Evolutionary conservation across 2,888 invertebrate species (phyloP).

Genomic region (Lasioglossum calceatum): DNA sequence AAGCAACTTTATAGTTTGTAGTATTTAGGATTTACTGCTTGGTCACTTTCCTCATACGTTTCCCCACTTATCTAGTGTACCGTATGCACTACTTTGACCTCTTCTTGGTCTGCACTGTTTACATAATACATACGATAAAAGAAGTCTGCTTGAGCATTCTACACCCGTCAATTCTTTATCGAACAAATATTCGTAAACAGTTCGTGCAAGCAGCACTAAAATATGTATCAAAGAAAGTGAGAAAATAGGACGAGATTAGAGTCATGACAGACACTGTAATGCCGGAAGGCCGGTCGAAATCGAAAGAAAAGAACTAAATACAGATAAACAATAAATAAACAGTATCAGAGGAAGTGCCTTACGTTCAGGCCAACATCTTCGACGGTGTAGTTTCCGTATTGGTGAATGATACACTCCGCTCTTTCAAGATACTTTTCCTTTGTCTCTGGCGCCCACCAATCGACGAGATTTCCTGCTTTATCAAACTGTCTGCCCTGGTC

Average conservation of each 20-base stretch:
- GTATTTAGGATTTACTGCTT: background rate
- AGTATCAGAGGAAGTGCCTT: constrained; percentile 77
- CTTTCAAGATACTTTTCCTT: constrained; percentile 93
- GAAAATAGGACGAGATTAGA: too few species aligned
- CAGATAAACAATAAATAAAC: background rate
- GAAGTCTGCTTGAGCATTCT: background rate
- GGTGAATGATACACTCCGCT: constrained; percentile 96
- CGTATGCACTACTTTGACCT: too few species aligned
- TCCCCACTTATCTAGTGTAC: too few species aligned
- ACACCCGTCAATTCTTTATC: background rate
- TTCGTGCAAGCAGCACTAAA: background rate
- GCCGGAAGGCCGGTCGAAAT: too few species aligned
- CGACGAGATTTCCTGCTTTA: constrained; percentile 94
- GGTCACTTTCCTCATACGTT: background rate
- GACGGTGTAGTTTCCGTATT: constrained; percentile 96
- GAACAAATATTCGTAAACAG: background rate
- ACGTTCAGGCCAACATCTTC: constrained; percentile 91
- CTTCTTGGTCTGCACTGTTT: background rate
- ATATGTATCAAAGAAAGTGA: too few species aligned
- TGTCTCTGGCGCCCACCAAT: constrained; percentile 96
- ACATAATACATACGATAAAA: background rate
- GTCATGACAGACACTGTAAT: too few species aligned
- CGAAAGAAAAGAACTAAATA: background rate
- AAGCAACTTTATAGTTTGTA: too few species aligned
- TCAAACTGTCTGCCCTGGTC: constrained; percentile 96